These are phyloP conservation scores for Parnassius glacialis DNA, from an alignment of 2,888 invertebrate genomes.

Conservation along the genomic window DNA sequence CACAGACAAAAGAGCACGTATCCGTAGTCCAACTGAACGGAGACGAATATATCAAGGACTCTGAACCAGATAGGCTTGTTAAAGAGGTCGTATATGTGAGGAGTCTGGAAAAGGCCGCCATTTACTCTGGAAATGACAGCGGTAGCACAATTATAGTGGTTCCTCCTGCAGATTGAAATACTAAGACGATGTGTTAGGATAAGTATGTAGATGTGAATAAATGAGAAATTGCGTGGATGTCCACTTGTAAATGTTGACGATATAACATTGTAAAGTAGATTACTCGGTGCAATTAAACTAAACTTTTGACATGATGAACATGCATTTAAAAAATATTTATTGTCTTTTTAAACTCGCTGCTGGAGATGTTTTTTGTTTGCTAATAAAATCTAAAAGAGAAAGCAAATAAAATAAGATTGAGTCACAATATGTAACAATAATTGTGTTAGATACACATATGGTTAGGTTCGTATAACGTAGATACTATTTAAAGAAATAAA, in stretches of 20 bases:
- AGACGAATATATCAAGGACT: slow-evolving; percentile 53
- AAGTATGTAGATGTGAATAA: slow-evolving; percentile 2
- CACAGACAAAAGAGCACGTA: slow-evolving; percentile 60
- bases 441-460: too few species aligned
- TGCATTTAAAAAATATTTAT: too few species aligned
- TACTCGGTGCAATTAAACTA: too few species aligned
- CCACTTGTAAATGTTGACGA: background rate
- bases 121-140: slow-evolving; percentile 62
- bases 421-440: too few species aligned
- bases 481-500: too few species aligned
- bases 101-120: slow-evolving; percentile 60
- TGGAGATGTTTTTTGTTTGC: too few species aligned
- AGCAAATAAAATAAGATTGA: too few species aligned
- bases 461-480: too few species aligned
- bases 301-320: too few species aligned
- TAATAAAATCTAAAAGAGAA: too few species aligned
- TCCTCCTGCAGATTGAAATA: slow-evolving; percentile 68
- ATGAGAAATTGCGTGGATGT: background rate
- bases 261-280: too few species aligned
- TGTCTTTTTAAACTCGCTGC: too few species aligned
- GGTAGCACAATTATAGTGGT: slow-evolving; percentile 72
- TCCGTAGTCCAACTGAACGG: slow-evolving; percentile 70
- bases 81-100: slow-evolving; percentile 62
- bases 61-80: slow-evolving; percentile 49
- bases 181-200: slow-evolving; percentile 23